Evolutionary conservation across 2,888 invertebrate species (phyloP).

Genomic region (Falcaria lacertinaria): DNA sequence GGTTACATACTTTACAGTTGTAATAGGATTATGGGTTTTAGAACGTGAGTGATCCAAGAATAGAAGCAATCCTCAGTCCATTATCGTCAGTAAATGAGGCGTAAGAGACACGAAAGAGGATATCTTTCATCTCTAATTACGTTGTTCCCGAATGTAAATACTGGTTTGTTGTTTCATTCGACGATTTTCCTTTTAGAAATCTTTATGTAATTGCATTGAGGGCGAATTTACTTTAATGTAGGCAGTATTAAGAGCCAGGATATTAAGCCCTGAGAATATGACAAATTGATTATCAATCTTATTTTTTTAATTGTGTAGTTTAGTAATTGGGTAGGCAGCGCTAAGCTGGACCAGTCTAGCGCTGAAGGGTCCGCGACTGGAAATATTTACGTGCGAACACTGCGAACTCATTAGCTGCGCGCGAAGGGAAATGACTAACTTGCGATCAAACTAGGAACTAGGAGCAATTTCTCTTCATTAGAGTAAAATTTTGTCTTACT

Average conservation of each 20-base stretch:
- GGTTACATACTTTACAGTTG: background rate
- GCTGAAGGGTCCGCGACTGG: too few species aligned
- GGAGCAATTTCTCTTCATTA: too few species aligned
- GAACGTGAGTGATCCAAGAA: conserved; percentile 15
- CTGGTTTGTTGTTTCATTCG: conserved; percentile 13
- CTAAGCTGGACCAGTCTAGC: too few species aligned
- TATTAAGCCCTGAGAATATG: too few species aligned
- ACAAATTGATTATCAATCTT: too few species aligned
- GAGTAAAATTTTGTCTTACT: too few species aligned
- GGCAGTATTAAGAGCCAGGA: conserved; percentile 14
- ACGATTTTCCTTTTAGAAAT: conserved; percentile 12
- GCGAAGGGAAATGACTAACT: too few species aligned
- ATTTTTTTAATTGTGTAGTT: too few species aligned
- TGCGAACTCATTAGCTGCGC: too few species aligned
- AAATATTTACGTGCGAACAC: too few species aligned
- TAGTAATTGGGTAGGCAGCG: too few species aligned
- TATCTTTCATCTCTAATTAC: conserved; percentile 4
- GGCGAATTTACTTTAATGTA: conserved; percentile 12
- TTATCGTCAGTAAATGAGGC: conserved; percentile 29
- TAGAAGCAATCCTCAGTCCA: conserved; percentile 24
- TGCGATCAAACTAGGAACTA: too few species aligned
- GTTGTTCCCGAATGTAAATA: conserved; percentile 3
- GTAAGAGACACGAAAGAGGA: conserved; percentile 15
- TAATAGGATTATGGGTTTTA: conserved; percentile 27
- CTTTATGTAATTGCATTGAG: background rate